Percentiles rank a stretch among this genome's conserved stretches.
phyloP scores from a whole-genome alignment of 2,113 vertebrate genomes.

The Dipodomys merriami region DNA sequence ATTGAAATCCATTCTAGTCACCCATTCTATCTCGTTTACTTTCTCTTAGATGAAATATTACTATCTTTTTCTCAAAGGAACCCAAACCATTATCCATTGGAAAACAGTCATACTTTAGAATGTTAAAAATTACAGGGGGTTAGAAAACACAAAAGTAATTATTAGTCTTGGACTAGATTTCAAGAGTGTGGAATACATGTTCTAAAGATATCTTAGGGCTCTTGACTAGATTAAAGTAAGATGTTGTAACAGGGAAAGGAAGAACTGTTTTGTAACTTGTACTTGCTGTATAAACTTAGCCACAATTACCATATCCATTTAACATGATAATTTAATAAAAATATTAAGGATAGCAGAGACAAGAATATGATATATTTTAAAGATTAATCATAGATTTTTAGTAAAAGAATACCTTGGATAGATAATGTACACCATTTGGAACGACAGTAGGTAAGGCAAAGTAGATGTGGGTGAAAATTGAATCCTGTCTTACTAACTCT shows the following conservation, averaged over 20 bases:
- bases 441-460: neutral
- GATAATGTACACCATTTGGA: neutral
- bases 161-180: slow-evolving; percentile 62
- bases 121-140: slow-evolving; percentile 60
- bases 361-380: neutral
- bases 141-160: slow-evolving; percentile 68
- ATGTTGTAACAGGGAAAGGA: slow-evolving; percentile 30
- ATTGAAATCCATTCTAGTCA: slow-evolving; percentile 44
- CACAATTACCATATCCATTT: slow-evolving; percentile 41
- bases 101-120: slow-evolving; percentile 63
- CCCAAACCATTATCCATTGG: slow-evolving; percentile 43
- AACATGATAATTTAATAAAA: slow-evolving; percentile 60
- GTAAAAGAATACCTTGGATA: slow-evolving; percentile 28
- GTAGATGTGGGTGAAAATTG: neutral
- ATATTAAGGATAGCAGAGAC: neutral
- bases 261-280: slow-evolving; percentile 56
- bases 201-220: slow-evolving; percentile 58
- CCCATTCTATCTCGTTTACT: slow-evolving; percentile 56
- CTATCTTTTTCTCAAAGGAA: slow-evolving; percentile 53
- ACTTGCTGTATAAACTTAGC: slow-evolving; percentile 41
- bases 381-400: neutral
- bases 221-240: slow-evolving; percentile 61
- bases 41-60: slow-evolving; percentile 70
- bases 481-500: neutral
- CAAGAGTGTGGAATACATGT: slow-evolving; percentile 49